Evolutionary conservation across 1,140 invertebrate species (phyloP).

Genomic region (Drosophila quadrilineata): DNA sequence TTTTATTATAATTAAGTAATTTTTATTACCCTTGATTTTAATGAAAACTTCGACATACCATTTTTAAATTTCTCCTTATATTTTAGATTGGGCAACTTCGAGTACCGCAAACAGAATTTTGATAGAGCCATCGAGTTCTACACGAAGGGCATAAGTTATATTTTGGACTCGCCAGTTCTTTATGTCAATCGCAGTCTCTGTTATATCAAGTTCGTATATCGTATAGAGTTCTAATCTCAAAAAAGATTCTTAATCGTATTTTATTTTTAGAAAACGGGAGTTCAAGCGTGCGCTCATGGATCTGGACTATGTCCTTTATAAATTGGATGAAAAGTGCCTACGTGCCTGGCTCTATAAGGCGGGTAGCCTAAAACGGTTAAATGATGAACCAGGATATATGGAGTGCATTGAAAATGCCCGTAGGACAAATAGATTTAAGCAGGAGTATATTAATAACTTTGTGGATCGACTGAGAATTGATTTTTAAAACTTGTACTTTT

Average conservation of each 20-base stretch:
- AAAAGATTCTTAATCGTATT: no score
- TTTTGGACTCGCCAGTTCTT: constrained; percentile 46
- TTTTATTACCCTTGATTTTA: no score
- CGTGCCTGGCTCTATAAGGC: constrained; percentile 49
- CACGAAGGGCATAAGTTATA: constrained; percentile 31
- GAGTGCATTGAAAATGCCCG: constrained; percentile 21
- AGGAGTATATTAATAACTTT: constrained; percentile 32
- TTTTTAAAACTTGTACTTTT: no score
- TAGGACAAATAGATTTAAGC: constrained; percentile 14
- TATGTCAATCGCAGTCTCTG: constrained; percentile 49
- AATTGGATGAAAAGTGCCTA: constrained; percentile 12
- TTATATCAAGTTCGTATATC: constrained; percentile 37
- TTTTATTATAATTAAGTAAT: no score
- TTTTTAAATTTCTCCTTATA: not conserved
- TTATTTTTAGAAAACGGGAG: constrained; percentile 11
- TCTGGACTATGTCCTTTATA: constrained; percentile 30
- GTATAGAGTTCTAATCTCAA: no score
- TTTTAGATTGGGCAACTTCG: constrained; percentile 44
- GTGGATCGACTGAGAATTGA: constrained; percentile 32
- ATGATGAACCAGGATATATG: constrained; percentile 35
- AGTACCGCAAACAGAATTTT: constrained; percentile 34
- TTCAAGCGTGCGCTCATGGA: constrained; percentile 33
- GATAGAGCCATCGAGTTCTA: constrained; percentile 43
- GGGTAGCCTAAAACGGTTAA: constrained; percentile 35
- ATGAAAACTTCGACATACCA: no score